These are phyloP conservation scores for Drosophila mettleri DNA, from an alignment of 2,888 invertebrate genomes.

Conservation along the genomic window DNA sequence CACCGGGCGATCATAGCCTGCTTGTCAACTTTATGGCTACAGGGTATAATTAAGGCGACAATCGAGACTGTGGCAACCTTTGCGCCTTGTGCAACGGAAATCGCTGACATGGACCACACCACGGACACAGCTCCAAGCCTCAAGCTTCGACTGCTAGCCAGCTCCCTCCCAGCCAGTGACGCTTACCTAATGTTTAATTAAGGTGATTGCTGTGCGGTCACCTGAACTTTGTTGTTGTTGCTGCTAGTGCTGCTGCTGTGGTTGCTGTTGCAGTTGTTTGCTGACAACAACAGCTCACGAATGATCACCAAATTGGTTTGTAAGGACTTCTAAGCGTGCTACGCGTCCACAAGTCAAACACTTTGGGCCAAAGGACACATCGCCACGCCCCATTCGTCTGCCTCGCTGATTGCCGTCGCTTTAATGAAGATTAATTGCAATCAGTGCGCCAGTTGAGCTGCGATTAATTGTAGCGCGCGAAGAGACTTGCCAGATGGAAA, in stretches of 20 bases:
- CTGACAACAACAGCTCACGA: conserved; percentile 72
- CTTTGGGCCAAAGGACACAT: conserved; percentile 72
- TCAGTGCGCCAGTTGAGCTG: conserved; percentile 82
- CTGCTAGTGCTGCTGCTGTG: conserved; percentile 32
- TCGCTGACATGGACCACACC: conserved; percentile 83
- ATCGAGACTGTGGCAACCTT: conserved; percentile 74
- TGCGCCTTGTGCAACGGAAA: conserved; percentile 82
- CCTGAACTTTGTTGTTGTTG: conserved; percentile 54
- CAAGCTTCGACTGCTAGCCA: conserved; percentile 15
- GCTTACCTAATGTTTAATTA: conserved; percentile 82
- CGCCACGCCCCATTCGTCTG: not conserved
- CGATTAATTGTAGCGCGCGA: conserved; percentile 78
- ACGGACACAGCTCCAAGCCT: conserved; percentile 37
- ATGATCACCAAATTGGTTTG: conserved; percentile 79
- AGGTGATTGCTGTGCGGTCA: conserved; percentile 82
- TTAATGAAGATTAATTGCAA: conserved; percentile 85
- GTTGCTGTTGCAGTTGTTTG: conserved; percentile 41
- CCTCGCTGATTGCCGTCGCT: conserved; percentile 47
- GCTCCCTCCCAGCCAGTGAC: conserved; percentile 55
- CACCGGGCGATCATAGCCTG: too few relatives aligned
- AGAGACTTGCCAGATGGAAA: conserved; percentile 53
- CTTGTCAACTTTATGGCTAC: not conserved
- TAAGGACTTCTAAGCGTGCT: conserved; percentile 74
- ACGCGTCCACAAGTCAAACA: conserved; percentile 68
- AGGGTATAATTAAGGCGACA: conserved; percentile 70